phyloP scores from a whole-genome alignment of 1,140 invertebrate species.

The Anastrepha ludens region DNA sequence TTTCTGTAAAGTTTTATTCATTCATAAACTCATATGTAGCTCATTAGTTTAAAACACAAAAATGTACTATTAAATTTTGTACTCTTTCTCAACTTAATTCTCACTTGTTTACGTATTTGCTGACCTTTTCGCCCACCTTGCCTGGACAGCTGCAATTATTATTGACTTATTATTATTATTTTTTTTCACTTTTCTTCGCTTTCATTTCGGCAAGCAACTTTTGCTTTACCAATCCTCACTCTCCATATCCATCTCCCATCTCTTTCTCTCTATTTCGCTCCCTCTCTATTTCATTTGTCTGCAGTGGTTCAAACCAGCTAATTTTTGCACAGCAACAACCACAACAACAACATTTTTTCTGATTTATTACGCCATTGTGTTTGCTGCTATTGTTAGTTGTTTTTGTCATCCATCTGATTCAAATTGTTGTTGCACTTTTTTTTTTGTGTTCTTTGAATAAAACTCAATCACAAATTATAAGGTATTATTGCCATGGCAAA shows the following conservation, averaged over 20 bases:
- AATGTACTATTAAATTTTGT: no score
- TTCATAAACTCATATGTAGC: no score
- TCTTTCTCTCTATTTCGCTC: not conserved
- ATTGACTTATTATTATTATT: not conserved
- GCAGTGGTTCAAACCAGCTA: conserved; percentile 16
- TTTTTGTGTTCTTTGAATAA: conserved; percentile 48
- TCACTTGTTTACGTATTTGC: not conserved
- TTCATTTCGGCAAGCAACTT: not conserved
- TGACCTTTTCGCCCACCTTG: not conserved
- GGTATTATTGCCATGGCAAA: conserved; percentile 74
- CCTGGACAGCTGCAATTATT: not conserved
- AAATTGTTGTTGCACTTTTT: not conserved
- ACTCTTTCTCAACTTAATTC: no score
- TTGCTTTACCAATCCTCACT: not conserved
- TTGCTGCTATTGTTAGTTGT: conserved; percentile 29
- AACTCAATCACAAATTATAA: conserved; percentile 70
- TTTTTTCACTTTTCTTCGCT: not conserved
- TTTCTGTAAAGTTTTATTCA: no score
- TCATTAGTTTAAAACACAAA: no score
- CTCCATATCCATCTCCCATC: not conserved
- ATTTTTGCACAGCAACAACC: conserved; percentile 7
- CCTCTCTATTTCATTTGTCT: not conserved
- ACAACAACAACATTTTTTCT: conserved; percentile 36
- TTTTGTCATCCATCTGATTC: conserved; percentile 21
- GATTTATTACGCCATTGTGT: conserved; percentile 15